phyloP scores from a whole-genome alignment of 2,888 invertebrate genomes.

The Lasioglossum calceatum region DNA sequence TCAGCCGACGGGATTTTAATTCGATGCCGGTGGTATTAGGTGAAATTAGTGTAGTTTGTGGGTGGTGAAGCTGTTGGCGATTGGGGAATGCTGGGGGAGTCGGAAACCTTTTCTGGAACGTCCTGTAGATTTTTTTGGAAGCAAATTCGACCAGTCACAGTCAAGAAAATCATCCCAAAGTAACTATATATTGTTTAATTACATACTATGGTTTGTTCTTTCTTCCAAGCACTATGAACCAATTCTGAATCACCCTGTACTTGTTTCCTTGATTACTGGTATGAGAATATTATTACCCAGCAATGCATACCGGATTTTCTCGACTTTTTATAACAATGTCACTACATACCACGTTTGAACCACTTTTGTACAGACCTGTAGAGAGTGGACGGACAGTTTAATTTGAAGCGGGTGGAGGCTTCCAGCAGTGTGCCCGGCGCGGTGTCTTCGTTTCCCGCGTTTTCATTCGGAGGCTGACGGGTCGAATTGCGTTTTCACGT shows the following conservation, averaged over 20 bases:
- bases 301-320: no score
- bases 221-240: neutral
- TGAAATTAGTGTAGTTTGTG: neutral
- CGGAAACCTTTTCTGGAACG: neutral
- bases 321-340: neutral
- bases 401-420: slow-evolving; percentile 20
- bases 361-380: neutral
- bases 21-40: neutral
- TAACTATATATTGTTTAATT: neutral
- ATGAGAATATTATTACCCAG: no score
- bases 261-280: no score
- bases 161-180: neutral
- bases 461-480: slow-evolving; percentile 31
- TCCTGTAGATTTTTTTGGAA: neutral
- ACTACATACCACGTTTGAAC: no score
- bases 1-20: neutral
- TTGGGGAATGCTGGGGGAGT: neutral
- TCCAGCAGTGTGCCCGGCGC: neutral
- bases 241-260: neutral
- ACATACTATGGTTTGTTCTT: neutral
- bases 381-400: neutral
- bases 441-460: slow-evolving; percentile 27
- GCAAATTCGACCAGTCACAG: neutral
- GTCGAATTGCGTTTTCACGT: slow-evolving; percentile 43
- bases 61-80: neutral